These are phyloP conservation scores for Alcedo atthis DNA, from an alignment of 2,797 vertebrate genomes.

Conservation along the genomic window DNA sequence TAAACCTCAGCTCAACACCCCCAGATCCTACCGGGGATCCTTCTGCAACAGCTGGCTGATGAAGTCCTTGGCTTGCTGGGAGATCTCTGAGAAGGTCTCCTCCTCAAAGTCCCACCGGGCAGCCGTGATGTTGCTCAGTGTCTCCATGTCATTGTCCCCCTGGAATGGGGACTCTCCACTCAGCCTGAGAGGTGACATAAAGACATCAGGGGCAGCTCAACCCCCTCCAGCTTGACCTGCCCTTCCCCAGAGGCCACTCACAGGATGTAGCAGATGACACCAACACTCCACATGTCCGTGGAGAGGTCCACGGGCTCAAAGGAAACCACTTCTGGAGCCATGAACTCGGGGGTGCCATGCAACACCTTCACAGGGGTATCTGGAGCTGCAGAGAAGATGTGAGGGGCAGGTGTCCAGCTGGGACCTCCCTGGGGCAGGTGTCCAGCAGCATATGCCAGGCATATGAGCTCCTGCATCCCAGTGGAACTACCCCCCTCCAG, in stretches of 20 bases:
- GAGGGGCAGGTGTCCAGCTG: neutral
- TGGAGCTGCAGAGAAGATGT: conserved; percentile 68
- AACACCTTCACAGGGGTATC: conserved; percentile 82
- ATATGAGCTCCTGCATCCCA: accelerated
- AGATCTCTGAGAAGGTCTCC: conserved; percentile 86
- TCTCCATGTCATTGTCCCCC: conserved; percentile 85
- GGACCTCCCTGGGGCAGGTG: neutral
- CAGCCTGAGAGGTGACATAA: conserved; percentile 70
- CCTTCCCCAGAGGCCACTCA: conserved; percentile 69
- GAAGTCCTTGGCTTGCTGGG: conserved; percentile 85
- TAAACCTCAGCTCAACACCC: neutral
- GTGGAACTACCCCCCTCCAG: neutral
- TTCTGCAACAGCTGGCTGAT: conserved; percentile 86
- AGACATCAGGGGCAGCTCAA: neutral
- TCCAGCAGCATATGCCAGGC: accelerated
- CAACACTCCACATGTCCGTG: conserved; percentile 91
- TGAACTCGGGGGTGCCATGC: conserved; percentile 90
- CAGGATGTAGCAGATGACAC: conserved; percentile 92
- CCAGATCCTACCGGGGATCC: conserved; percentile 76
- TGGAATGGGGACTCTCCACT: conserved; percentile 92
- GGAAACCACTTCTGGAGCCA: conserved; percentile 90
- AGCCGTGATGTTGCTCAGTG: conserved; percentile 84
- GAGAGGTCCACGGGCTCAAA: conserved; percentile 82
- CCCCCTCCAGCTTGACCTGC: neutral
- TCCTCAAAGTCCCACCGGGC: conserved; percentile 88